Evolutionary conservation across 2,888 invertebrate species (phyloP).

Genomic region (Aphodius sticticus): DNA sequence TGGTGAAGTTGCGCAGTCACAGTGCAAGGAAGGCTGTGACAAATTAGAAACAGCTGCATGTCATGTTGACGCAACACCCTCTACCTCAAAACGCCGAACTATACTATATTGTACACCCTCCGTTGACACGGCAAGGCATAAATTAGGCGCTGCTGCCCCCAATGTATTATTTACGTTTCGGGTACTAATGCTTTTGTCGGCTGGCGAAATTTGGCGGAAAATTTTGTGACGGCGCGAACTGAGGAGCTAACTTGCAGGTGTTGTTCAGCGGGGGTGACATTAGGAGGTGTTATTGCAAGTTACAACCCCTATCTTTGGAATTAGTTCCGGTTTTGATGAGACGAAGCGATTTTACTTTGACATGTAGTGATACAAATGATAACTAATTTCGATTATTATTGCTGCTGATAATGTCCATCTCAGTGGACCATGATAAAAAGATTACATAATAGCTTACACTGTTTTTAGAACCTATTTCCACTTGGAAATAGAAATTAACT

Average conservation of each 20-base stretch:
- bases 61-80: conserved; percentile 33
- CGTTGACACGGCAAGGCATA: conserved; percentile 30
- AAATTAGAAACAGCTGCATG: conserved; percentile 55
- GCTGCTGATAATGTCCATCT: no score
- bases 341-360: no score
- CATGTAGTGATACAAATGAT: no score
- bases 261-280: not conserved
- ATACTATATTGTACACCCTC: conserved; percentile 25
- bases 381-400: no score
- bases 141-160: conserved; percentile 29
- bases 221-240: not conserved
- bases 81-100: not conserved
- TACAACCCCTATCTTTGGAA: no score
- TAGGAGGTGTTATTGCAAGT: no score
- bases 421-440: no score
- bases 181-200: not conserved
- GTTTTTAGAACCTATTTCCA: no score
- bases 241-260: not conserved
- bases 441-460: no score
- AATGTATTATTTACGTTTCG: not conserved
- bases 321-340: no score
- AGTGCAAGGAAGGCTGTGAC: conserved; percentile 52
- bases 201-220: not conserved
- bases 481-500: no score
- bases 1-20: conserved; percentile 46